Base-by-base conservation (phyloP, 1,140 invertebrate genomes). In the Papilio machaon region DNA sequence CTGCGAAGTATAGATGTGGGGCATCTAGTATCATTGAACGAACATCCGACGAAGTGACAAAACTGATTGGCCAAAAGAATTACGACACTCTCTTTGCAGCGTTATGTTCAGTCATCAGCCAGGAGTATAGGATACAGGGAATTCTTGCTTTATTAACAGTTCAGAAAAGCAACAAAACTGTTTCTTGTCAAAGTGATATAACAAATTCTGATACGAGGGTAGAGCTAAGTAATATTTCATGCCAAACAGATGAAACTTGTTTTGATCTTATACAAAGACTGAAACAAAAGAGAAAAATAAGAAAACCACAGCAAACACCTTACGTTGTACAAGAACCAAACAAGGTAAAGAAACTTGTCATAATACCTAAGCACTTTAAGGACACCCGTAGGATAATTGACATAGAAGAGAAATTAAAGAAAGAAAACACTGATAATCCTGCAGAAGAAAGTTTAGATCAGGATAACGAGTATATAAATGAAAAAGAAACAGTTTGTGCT, bases 1-100 rank as follows among this genome's bases (percentile, higher is more conserved):
- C 86, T n/a, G 89, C 91, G 2, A 82, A 81, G 10, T 91, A 81
- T 13, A 79, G 54, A 13, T 46, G 9, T 80, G 73, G n/a, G 2
- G 19, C 83, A 23, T 74, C 43, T 15, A 79, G 47, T 3, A 79
- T 73, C 9, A 46, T 87, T 11, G 85, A 88, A 77, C 84, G 87
- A 76, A 90, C 86, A 13, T 93, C 92, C 0, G 88, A 91, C 30
- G 79, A 82, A 38, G 70, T 93, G 7, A 83, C 82, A 1, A 86
- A 88, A n/a, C 6, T 90, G 8, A 90, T 94, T 5, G 92, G 92
- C 2, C 91, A 92, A 79, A 82, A 85, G 7, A 91, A 90, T 78
- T 94, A 92, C 73, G 89, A 94, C 35, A 84, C 78, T 8, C 80
- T 94, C 0, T 86, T 92, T 4, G 80, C 85, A 35, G 85, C 89